Evolutionary conservation across 2,113 vertebrate species (phyloP).

Genomic region (Macroglossus sobrinus): DNA sequence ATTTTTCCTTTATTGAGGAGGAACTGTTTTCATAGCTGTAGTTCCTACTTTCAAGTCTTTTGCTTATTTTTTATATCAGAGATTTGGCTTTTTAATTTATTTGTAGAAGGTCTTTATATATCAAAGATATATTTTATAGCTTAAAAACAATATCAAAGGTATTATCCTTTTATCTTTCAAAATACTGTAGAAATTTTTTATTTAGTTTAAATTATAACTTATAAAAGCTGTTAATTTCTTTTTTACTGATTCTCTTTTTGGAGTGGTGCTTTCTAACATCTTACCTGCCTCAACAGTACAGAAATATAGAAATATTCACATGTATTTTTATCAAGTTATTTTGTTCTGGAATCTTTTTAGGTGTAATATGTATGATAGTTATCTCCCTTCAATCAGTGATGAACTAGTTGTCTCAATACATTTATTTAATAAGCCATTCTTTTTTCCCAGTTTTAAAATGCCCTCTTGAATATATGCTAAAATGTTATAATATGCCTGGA

Average conservation of each 20-base stretch:
- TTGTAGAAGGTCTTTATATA: not conserved
- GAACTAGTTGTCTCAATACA: not conserved
- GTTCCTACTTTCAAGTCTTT: constrained; percentile 1
- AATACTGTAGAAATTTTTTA: not conserved
- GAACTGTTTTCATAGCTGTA: not conserved
- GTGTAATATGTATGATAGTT: not conserved
- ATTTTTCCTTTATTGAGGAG: not conserved
- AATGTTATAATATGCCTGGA: not conserved
- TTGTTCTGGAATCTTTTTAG: not conserved
- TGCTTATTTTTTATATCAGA: not conserved
- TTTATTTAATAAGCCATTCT: not conserved
- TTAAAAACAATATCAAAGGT: not conserved
- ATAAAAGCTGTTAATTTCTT: not conserved
- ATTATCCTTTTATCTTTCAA: not conserved
- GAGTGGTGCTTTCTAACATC: not conserved
- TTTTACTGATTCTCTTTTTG: not conserved
- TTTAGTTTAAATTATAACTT: not conserved
- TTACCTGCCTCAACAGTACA: not conserved
- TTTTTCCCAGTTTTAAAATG: not conserved
- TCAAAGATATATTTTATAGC: not conserved
- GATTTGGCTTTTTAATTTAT: not conserved
- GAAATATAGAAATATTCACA: not conserved
- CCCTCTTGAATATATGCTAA: not conserved
- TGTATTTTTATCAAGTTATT: constrained; percentile 1
- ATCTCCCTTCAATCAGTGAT: not conserved